A percentile compares a stretch with the other conserved stretches of the same genome.
phyloP scores from a whole-genome alignment of 2,797 vertebrate genomes.

The Squalus acanthias region DNA sequence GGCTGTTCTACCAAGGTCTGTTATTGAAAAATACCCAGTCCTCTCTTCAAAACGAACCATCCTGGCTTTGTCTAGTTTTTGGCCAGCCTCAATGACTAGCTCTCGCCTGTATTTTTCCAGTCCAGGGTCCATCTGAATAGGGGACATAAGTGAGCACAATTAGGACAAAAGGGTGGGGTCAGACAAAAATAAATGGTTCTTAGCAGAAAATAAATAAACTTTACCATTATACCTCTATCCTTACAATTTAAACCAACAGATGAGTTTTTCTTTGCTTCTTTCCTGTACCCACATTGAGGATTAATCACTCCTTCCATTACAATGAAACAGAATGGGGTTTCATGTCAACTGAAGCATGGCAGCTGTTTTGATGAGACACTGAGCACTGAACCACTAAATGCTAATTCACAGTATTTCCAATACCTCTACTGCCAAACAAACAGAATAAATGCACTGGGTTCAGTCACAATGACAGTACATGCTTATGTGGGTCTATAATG shows the following conservation, averaged over 20 bases:
- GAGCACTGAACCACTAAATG: constrained; percentile 23
- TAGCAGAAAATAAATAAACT: neutral
- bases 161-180: neutral
- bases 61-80: constrained; percentile 86
- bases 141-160: neutral
- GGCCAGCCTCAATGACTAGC: constrained; percentile 77
- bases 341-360: constrained; percentile 31
- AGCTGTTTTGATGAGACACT: constrained; percentile 1
- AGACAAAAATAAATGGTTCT: neutral
- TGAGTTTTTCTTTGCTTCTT: constrained; percentile 19
- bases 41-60: constrained; percentile 97
- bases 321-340: neutral
- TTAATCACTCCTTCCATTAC: constrained; percentile 30
- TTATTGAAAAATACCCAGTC: constrained; percentile 90
- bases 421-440: neutral
- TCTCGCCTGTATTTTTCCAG: constrained; percentile 85
- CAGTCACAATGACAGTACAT: constrained; percentile 31
- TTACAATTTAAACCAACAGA: constrained; percentile 8
- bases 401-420: neutral
- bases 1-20: constrained; percentile 89
- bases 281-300: neutral
- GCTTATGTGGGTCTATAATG: neutral
- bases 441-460: constrained; percentile 21
- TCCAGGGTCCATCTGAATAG: constrained; percentile 77
- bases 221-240: neutral